These are phyloP conservation scores for Ceyx melanurus DNA, from an alignment of 2,113 vertebrate species.

Conservation along the genomic window DNA sequence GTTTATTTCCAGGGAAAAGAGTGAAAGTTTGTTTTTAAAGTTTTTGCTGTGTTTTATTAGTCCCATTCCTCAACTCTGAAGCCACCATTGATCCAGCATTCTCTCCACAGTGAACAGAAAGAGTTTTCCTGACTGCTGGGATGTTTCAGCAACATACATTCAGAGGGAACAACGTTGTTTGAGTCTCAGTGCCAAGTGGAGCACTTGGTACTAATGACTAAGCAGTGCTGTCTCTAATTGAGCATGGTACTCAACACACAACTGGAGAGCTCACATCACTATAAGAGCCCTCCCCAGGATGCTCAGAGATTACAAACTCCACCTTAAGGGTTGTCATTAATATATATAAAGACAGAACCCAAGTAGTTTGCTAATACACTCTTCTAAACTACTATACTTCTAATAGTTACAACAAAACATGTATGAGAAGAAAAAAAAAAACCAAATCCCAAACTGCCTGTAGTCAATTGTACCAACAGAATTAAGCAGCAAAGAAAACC, in stretches of 20 bases:
- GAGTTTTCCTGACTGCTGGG: neutral
- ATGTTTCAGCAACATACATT: neutral
- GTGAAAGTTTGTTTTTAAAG: neutral
- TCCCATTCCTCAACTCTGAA: neutral
- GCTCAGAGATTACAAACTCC: neutral
- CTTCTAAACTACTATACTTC: neutral
- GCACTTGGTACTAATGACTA: neutral
- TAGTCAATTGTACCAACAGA: neutral
- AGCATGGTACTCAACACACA: neutral
- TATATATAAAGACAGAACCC: neutral
- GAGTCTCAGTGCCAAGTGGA: too few relatives aligned
- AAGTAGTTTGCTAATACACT: neutral
- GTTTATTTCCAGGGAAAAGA: neutral
- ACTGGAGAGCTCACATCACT: neutral
- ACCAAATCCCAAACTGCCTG: neutral
- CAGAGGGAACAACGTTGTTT: neutral
- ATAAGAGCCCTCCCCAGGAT: neutral
- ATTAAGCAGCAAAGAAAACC: neutral
- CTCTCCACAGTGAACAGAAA: neutral
- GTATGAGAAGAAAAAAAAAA: neutral
- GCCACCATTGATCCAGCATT: neutral
- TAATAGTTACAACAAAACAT: neutral
- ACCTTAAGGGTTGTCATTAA: neutral
- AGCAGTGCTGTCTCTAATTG: neutral
- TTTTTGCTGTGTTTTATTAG: neutral